Evolutionary conservation across 2,797 vertebrate species (phyloP).

Genomic region (Myotis daubentonii): DNA sequence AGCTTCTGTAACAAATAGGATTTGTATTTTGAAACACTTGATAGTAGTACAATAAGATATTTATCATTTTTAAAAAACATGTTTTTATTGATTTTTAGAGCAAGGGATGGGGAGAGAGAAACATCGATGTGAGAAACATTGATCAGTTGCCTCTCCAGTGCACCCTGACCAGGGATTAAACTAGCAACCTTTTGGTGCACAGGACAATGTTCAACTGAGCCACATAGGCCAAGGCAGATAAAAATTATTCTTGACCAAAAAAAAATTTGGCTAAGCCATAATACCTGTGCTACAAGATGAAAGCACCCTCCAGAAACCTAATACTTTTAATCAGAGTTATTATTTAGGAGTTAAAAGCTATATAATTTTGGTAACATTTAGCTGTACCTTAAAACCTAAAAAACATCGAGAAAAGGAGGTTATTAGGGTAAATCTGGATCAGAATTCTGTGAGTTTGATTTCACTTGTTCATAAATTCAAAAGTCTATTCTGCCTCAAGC

Average conservation of each 20-base stretch:
- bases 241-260: background rate
- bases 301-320: background rate
- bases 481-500: background rate
- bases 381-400: background rate
- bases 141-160: background rate
- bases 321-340: constrained; percentile 32
- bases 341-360: background rate
- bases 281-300: background rate
- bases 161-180: background rate
- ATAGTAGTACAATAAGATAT: background rate
- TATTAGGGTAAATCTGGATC: background rate
- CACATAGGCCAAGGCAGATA: background rate
- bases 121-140: background rate
- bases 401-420: background rate
- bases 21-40: constrained; percentile 24
- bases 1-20: constrained; percentile 16
- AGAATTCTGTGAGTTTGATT: constrained; percentile 41
- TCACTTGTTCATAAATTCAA: constrained; percentile 36
- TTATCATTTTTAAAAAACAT: background rate
- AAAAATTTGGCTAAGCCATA: background rate
- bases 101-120: background rate
- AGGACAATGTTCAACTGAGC: background rate
- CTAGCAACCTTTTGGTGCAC: background rate
- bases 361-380: background rate
- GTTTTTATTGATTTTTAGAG: background rate